phyloP scores from a whole-genome alignment of 2,113 vertebrate genomes.

The Cricetomys ansorgei region DNA sequence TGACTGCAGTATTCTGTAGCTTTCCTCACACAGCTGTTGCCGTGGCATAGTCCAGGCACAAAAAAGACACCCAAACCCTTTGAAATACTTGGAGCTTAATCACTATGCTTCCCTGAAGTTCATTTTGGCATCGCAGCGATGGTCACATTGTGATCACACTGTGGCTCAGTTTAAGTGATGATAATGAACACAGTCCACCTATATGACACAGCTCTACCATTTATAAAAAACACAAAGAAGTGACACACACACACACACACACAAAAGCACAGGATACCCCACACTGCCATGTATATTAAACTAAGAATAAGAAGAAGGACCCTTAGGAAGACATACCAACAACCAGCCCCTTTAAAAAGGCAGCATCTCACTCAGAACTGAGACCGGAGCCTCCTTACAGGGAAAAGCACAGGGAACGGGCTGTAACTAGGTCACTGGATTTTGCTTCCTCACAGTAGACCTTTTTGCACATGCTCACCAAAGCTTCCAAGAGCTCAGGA shows the following conservation, averaged over 20 bases:
- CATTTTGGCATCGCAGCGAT: neutral
- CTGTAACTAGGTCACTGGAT: conserved; percentile 69
- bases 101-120: neutral
- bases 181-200: neutral
- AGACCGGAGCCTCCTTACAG: neutral
- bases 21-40: conserved; percentile 32
- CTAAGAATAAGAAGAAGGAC: neutral
- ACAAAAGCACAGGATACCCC: neutral
- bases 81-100: conserved; percentile 8
- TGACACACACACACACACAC: neutral
- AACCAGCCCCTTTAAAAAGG: conserved; percentile 13
- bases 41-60: neutral
- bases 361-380: conserved; percentile 34
- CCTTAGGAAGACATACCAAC: conserved; percentile 51
- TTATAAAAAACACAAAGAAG: neutral
- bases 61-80: neutral
- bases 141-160: neutral
- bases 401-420: neutral
- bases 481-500: conserved; percentile 48
- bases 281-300: neutral
- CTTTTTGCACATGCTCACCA: conserved; percentile 58
- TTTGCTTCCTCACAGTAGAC: neutral
- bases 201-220: neutral
- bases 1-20: neutral
- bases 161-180: neutral